phyloP scores from a whole-genome alignment of 53 echinoderm and acorn worm species.

The Holothuria scabra region DNA sequence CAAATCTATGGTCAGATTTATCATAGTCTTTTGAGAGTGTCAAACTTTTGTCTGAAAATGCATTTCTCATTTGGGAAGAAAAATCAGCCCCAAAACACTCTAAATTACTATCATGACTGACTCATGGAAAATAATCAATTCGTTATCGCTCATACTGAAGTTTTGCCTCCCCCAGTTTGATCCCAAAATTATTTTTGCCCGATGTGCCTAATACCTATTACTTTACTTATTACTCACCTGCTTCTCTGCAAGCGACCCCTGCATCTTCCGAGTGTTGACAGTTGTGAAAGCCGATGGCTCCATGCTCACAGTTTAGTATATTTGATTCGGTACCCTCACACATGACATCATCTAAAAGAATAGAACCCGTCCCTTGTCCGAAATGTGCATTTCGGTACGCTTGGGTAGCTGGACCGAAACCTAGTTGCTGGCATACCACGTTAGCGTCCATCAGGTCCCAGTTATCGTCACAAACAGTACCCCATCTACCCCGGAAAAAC shows the following conservation, averaged over 20 bases:
- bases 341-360: slow-evolving; percentile 57
- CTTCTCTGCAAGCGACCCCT: slow-evolving; percentile 33
- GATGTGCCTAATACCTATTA: too few relatives aligned
- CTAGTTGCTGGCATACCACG: slow-evolving; percentile 65
- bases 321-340: slow-evolving; percentile 57
- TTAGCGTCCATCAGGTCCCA: slow-evolving; percentile 52
- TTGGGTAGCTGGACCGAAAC: slow-evolving; percentile 44
- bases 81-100: too few relatives aligned
- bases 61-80: too few relatives aligned
- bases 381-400: slow-evolving; percentile 45
- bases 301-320: slow-evolving; percentile 40
- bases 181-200: too few relatives aligned
- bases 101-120: too few relatives aligned
- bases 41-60: too few relatives aligned
- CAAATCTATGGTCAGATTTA: too few relatives aligned
- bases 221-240: slow-evolving; percentile 37
- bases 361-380: slow-evolving; percentile 54
- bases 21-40: too few relatives aligned
- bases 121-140: too few relatives aligned
- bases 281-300: slow-evolving; percentile 51
- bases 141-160: too few relatives aligned
- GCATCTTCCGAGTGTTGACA: slow-evolving; percentile 60
- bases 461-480: slow-evolving; percentile 63
- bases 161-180: too few relatives aligned
- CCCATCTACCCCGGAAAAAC: slow-evolving; percentile 54